Percentiles rank a stretch among this genome's conserved stretches.
Conservation (phyloP, 92 coral and sea anemone genomes). For the Umimayanthus chanpuru region DNA sequence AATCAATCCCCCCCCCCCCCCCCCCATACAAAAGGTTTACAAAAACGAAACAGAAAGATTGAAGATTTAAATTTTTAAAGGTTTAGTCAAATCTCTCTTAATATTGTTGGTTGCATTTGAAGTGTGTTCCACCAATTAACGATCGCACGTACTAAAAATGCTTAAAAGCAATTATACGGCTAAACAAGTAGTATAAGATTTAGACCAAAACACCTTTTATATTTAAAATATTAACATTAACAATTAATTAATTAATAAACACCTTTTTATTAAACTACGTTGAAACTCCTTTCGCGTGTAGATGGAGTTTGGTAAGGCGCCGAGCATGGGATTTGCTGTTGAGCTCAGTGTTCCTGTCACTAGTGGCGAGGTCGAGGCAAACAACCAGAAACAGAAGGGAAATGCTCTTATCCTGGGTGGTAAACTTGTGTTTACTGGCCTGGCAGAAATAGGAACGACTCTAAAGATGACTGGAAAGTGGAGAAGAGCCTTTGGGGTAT, state of each 20-base stretch:
- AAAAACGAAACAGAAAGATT: too few relatives aligned
- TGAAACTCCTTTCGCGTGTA: background rate
- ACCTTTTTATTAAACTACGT: background rate
- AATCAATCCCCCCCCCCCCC: too few relatives aligned
- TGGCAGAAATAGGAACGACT: conserved; percentile 72
- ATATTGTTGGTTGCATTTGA: too few relatives aligned
- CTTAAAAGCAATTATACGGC: background rate
- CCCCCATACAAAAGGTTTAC: too few relatives aligned
- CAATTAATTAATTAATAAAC: too few relatives aligned
- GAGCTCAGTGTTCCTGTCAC: conserved; percentile 73
- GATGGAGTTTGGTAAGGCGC: conserved; percentile 46
- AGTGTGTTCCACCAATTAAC: too few relatives aligned
- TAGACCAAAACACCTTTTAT: background rate
- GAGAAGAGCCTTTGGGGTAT: conserved; percentile 75
- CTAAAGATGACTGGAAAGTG: conserved; percentile 79
- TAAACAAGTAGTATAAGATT: background rate
- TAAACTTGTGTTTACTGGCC: conserved; percentile 61
- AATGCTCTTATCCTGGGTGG: conserved; percentile 71
- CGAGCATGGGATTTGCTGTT: conserved; percentile 68
- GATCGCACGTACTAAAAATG: background rate
- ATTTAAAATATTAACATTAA: background rate
- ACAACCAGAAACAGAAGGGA: conserved; percentile 45
- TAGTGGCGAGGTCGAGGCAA: conserved; percentile 62
- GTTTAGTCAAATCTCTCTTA: too few relatives aligned
- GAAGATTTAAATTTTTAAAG: too few relatives aligned